phyloP scores from a whole-genome alignment of 2,113 vertebrate species.

The Grallaria varia region DNA sequence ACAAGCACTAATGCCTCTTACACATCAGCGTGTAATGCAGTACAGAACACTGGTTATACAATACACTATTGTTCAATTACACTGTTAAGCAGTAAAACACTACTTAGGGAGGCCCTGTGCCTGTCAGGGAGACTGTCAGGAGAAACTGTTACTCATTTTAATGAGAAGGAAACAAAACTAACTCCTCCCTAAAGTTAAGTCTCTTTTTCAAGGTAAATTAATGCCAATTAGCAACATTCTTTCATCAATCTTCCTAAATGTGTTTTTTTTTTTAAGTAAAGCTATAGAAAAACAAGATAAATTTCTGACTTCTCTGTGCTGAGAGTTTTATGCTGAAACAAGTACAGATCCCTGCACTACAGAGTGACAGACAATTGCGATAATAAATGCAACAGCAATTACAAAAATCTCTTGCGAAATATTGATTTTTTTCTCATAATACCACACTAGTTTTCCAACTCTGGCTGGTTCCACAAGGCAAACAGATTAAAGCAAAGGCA shows the following conservation, averaged over 20 bases:
- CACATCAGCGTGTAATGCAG: constrained; percentile 8
- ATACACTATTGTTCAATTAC: constrained; percentile 21
- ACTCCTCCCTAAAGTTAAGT: background rate
- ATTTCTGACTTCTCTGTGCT: background rate
- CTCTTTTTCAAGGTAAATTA: constrained; percentile 30
- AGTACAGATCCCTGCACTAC: background rate
- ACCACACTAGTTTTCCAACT: background rate
- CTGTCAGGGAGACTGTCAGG: constrained; percentile 24
- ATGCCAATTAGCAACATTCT: background rate
- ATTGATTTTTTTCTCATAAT: background rate
- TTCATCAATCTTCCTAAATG: background rate
- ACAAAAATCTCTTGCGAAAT: background rate
- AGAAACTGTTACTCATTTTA: constrained; percentile 45
- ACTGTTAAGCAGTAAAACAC: constrained; percentile 36
- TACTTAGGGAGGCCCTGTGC: background rate
- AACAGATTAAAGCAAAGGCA: background rate
- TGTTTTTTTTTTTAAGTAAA: background rate
- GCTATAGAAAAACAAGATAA: background rate
- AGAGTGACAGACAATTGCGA: background rate
- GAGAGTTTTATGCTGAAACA: background rate
- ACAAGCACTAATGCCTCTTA: constrained; percentile 34
- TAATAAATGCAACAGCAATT: background rate
- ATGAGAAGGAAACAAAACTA: constrained; percentile 30
- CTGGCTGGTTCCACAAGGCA: background rate
- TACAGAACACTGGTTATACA: background rate